Percentiles rank a stretch among this genome's conserved stretches.
Evolutionary conservation across 2,888 invertebrate genomes (phyloP).

Genomic region (Cotesia congregata): DNA sequence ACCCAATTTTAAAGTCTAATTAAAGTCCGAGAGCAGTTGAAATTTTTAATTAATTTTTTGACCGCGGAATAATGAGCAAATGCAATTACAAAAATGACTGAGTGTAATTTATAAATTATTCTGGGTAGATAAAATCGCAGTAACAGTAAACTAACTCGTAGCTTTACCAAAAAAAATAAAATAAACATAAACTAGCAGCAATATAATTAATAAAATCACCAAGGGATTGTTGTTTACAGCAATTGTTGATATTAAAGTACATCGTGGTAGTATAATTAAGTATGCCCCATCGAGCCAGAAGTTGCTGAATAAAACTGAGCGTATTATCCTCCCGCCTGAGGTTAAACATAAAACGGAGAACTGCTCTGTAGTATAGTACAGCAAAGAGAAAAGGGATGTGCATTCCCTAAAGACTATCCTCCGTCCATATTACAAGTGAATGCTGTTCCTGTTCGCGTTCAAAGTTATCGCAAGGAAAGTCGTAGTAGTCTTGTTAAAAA

Average conservation of each 20-base stretch:
- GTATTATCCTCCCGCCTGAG: not conserved
- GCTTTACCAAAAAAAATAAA: not conserved
- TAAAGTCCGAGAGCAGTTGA: too few relatives aligned
- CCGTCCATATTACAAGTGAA: not conserved
- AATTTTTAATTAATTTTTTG: too few relatives aligned
- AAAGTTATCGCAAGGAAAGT: not conserved
- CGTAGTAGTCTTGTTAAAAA: not conserved
- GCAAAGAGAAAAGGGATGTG: not conserved
- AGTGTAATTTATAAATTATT: too few relatives aligned
- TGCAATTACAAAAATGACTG: too few relatives aligned
- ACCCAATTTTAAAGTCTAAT: too few relatives aligned
- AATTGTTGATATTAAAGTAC: constrained; percentile 17
- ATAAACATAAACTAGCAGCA: not conserved
- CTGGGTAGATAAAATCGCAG: too few relatives aligned
- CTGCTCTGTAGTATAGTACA: not conserved
- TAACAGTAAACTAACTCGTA: not conserved
- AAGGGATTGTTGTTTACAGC: not conserved
- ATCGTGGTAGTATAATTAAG: not conserved
- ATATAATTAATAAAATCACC: not conserved
- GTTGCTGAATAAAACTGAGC: constrained; percentile 13
- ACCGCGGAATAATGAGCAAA: too few relatives aligned
- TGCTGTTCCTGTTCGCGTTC: not conserved
- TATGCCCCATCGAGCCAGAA: constrained; percentile 3
- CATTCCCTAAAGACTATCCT: constrained; percentile 6
- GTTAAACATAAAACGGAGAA: not conserved